Conservation (phyloP, 1,140 invertebrate genomes). For the Tribolium madens region DNA sequence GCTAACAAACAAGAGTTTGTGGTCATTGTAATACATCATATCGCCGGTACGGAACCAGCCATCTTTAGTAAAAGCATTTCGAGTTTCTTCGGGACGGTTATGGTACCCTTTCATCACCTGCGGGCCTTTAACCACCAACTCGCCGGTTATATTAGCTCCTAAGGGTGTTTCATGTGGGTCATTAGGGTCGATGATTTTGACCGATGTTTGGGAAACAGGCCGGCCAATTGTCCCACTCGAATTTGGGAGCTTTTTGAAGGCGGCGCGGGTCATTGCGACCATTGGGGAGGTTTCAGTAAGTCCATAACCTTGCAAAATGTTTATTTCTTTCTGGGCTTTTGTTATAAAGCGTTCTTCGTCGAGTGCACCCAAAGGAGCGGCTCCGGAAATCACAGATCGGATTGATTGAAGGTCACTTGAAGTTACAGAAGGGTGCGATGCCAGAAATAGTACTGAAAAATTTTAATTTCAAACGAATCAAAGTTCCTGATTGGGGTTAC, state of each 20-base stretch:
- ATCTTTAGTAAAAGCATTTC: slow-evolving; percentile 69
- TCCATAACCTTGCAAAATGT: slow-evolving; percentile 71
- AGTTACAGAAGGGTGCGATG: slow-evolving; percentile 25
- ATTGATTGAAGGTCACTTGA: slow-evolving; percentile 57
- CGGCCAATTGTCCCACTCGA: slow-evolving; percentile 71
- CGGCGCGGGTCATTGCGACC: slow-evolving; percentile 60
- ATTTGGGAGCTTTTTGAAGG: slow-evolving; percentile 63
- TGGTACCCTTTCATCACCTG: slow-evolving; percentile 82
- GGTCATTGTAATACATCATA: slow-evolving; percentile 78
- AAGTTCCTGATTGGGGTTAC: slow-evolving; percentile 48
- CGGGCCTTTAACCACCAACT: slow-evolving; percentile 75
- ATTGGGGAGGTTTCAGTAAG: slow-evolving; percentile 74
- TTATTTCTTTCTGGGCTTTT: slow-evolving; percentile 27
- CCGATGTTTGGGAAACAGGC: slow-evolving; percentile 71
- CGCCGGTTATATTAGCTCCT: slow-evolving; percentile 70
- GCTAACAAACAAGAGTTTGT: slow-evolving; percentile 78
- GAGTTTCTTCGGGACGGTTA: slow-evolving; percentile 77
- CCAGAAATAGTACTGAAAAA: slow-evolving; percentile 42
- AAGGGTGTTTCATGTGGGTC: slow-evolving; percentile 69
- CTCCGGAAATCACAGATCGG: slow-evolving; percentile 72
- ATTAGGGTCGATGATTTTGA: slow-evolving; percentile 74
- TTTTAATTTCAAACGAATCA: slow-evolving; percentile 56
- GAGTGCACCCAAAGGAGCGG: slow-evolving; percentile 73
- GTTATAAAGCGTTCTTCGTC: slow-evolving; percentile 61
- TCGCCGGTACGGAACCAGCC: slow-evolving; percentile 85